Conservation (phyloP, 2,113 vertebrate species). For the Aepyceros melampus region DNA sequence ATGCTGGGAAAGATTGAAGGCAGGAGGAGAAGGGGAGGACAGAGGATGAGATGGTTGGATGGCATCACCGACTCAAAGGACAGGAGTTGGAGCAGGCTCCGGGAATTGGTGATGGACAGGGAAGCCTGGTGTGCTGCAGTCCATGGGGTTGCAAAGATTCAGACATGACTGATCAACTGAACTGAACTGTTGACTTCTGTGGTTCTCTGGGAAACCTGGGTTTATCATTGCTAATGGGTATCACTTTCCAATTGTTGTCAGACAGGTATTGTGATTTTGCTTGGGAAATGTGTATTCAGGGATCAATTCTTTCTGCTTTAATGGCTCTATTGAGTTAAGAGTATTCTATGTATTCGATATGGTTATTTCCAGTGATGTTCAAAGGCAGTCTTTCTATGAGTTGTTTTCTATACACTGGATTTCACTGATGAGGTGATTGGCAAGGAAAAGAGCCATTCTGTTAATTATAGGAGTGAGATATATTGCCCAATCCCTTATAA, state of each 20-base stretch:
- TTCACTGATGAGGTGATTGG: neutral
- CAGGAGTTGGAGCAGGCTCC: neutral
- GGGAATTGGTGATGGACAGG: neutral
- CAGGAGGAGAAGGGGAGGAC: neutral
- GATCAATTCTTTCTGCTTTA: neutral
- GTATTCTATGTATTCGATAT: neutral
- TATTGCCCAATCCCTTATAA: neutral
- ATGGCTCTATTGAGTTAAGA: neutral
- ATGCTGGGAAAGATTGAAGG: neutral
- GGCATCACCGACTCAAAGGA: neutral
- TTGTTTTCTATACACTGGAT: neutral
- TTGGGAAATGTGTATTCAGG: neutral
- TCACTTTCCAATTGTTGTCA: neutral
- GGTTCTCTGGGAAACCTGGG: neutral
- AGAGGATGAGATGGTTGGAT: neutral
- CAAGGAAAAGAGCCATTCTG: neutral
- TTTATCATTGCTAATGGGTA: neutral
- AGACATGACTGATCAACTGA: neutral
- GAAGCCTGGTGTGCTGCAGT: neutral
- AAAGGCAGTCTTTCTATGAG: neutral
- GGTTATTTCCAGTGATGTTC: neutral
- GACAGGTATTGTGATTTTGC: neutral
- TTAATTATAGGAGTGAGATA: neutral
- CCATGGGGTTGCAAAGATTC: neutral
- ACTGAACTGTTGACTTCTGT: neutral